Evolutionary conservation across 2,888 invertebrate species (phyloP), one percentile per base, ranked within the genome.

Genomic region (Sinotaia quadrata): DNA sequence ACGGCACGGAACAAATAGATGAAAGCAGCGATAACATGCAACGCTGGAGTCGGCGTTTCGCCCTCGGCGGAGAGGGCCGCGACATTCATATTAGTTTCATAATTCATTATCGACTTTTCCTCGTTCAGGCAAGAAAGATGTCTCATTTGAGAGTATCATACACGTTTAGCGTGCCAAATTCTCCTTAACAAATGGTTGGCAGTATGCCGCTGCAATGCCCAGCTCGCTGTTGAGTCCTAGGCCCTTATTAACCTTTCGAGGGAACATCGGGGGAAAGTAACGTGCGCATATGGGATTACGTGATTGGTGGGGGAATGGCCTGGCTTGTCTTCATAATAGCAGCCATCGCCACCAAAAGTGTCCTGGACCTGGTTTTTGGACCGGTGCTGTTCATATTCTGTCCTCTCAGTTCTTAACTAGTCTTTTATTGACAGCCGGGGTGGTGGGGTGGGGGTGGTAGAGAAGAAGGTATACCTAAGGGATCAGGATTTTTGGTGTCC

Each of bases 11-110:
- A 65, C 56, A 65, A 56, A 56, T 56, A 65, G 65, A 65, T 56
- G 65, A 65, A 65, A 65, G 65, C 54, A 44, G n/a, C 56, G 65
- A 65, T 56, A 65, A 56, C 65, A 65, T 65, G 65, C 65, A 65
- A 56, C 54, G 65, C 41, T 56, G 65, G 56, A 65, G 27, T 54
- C 54, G 4, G 18, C 36, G 24, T 15, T n/a, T n/a, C 44, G 33
- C 37, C 52, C 36, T 34, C 36, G 34, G 51, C 41, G 44, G 41
- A 54, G 56, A 41, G 52, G 65, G 65, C 44, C 65, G 54, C 52
- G 65, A 65, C 65, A 54, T 56, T 65, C 44, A 37, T 65, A 65
- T 65, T 56, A 65, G 56, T 65, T 65, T 65, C 65, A 65, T 65
- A 65, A 65, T 65, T 65, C 65, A 65, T 56, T 65, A 65, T 65